Evolutionary conservation across 1,140 invertebrate genomes (phyloP), one percentile per base, ranked within the genome.

Genomic region (Caerostris darwini): DNA sequence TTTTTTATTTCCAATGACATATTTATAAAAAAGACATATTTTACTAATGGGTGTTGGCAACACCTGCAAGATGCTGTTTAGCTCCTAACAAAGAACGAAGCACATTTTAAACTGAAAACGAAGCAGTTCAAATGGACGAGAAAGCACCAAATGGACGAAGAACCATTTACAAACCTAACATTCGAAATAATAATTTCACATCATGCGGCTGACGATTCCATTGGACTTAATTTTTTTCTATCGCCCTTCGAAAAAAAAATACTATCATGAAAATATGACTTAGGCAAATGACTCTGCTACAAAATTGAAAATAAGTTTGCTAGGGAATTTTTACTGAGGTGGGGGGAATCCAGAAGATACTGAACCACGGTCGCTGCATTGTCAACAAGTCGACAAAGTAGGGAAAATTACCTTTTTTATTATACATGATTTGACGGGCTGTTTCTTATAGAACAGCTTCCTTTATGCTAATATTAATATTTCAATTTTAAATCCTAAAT

Each of bases 401-500:
- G 53, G 17, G 17, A 58, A 34, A 90, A 69, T 12, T 54, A 8
- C 50, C 17, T 17, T 34, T 69, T 90, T 90, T 90, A 90, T 90
- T 90, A 90, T 90, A 90, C 88, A 71, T 69, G 67, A 90, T 69
- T 90, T 90, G 64, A 71, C 88, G 67, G 34, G 88, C 64, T 90
- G 88, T 90, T 71, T 90, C 67, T 50, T 3, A 17, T 34, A 54
- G 12, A 50, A 58, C 53, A 64, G 34, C 50, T 34, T 71, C 56
- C 64, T 90, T 69, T 90, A 90, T 90, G 88, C 88, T 90, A 90
- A 90, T 90, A 90, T 90, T 90, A 90, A 90, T 90, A 90, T 90
- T 90, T 90, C 88, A 90, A 90, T 90, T 90, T 90, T 90, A 90
- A 90, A 90, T 90, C 71, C 88, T 90, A 90, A 90, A 71, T 90